phyloP scores from a whole-genome alignment of 92 coral and sea anemone genomes.

The Zoanthus gigantus region DNA sequence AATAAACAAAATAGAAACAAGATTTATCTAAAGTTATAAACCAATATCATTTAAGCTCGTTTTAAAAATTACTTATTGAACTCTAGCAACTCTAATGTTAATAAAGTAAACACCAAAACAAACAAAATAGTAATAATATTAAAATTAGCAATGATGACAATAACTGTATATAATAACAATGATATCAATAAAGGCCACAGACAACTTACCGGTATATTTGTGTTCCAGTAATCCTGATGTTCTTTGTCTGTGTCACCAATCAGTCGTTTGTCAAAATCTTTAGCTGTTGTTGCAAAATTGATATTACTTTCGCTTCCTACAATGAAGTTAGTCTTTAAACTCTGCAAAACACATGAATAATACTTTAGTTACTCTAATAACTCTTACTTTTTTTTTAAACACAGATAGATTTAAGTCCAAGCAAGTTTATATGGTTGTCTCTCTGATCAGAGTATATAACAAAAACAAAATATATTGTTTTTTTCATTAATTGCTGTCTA shows the following conservation, averaged over 20 bases:
- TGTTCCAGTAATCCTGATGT: conserved; percentile 68
- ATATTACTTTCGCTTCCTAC: conserved; percentile 66
- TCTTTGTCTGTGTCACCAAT: conserved; percentile 65
- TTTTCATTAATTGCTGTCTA: too few relatives aligned
- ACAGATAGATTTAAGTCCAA: too few relatives aligned
- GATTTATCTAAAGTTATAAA: too few relatives aligned
- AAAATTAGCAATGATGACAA: neutral
- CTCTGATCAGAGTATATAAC: too few relatives aligned
- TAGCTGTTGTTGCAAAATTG: conserved; percentile 69
- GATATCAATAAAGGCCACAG: neutral
- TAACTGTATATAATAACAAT: neutral
- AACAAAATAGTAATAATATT: neutral
- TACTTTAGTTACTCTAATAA: neutral
- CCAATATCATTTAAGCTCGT: too few relatives aligned
- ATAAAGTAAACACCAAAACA: neutral
- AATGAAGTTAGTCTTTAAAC: conserved; percentile 44
- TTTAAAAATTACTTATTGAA: too few relatives aligned
- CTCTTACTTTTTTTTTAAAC: too few relatives aligned
- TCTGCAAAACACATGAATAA: conserved; percentile 12
- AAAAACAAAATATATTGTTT: too few relatives aligned
- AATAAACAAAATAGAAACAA: neutral
- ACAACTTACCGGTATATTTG: conserved; percentile 79
- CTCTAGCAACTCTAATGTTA: neutral
- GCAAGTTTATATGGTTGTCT: too few relatives aligned
- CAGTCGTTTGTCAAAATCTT: conserved; percentile 79